Evolutionary conservation across 2,888 invertebrate species (phyloP), one percentile per base, ranked within the genome.

Genomic region (Amorpha juglandis): DNA sequence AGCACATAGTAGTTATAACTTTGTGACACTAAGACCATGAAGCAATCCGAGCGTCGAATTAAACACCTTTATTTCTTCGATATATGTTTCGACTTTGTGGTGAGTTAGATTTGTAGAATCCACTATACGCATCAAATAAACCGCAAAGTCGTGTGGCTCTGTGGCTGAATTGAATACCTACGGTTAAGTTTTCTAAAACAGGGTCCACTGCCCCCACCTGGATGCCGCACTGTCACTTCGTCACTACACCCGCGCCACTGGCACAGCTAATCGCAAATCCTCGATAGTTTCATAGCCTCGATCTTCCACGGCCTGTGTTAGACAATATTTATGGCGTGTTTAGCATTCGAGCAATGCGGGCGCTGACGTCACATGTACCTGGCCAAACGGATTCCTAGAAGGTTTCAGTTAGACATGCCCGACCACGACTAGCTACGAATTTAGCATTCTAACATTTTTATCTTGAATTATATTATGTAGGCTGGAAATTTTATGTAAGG

Each of bases 281-380:
- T 58, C 19, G 42, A 58, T 58, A 58, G 58, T n/a, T 58, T 58
- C 58, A 42, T 58, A 58, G 42, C 58, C 58, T 58, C 55, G 38
- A 38, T 58, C 58, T 58, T 58, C 58, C 16, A 58, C 12, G 12
- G 58, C 19, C 58, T 58, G 19, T 19, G 58, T 42, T 55, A 42
- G 58, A 42, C 58, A 42, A 58, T 58, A 58, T 58, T 58, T 58
- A 58, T 58, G 38, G 38, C 38, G 58, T 38, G 58, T 58, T 64
- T 64, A 64, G 35, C 53, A 64, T 64, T 64, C 64, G 35, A 42
- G 48, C 55, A 35, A 48, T 47, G 64, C 55, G 55, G 55, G 42
- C 55, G 48, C 16, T 74, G 71, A 73, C 74, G 74, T 74, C 72
- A 74, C 51, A n/a, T n/a, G 19, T 74, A 73, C 72, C 72, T 74